Percentiles rank a stretch among this genome's conserved stretches.
These are phyloP conservation scores for Columba guinea DNA, from an alignment of 2,797 vertebrate species.

Conservation along the genomic window DNA sequence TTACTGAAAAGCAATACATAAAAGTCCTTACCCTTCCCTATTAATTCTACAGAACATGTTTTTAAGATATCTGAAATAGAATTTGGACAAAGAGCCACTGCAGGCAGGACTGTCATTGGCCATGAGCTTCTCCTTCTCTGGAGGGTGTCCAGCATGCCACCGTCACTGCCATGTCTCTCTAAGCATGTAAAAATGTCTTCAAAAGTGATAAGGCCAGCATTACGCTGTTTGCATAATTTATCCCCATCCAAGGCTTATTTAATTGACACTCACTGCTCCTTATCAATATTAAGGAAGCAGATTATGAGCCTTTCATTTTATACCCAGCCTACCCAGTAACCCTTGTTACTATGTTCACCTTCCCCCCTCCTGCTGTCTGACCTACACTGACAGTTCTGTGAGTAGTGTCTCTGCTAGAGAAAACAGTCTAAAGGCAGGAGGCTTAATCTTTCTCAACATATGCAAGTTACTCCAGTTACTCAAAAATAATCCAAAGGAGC, in stretches of 20 bases:
- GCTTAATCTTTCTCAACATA: neutral
- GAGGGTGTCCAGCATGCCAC: neutral
- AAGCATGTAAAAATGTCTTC: neutral
- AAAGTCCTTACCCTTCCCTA: neutral
- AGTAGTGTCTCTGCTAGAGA: neutral
- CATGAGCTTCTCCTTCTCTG: neutral
- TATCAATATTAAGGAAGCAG: neutral
- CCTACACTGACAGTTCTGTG: neutral
- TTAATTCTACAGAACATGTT: neutral
- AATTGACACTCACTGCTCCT: neutral
- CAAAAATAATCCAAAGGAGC: neutral
- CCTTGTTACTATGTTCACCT: neutral
- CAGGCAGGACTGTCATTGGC: neutral
- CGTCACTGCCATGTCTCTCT: neutral
- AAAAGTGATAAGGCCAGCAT: neutral
- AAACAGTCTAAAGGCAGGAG: neutral
- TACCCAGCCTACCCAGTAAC: neutral
- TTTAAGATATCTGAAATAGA: neutral
- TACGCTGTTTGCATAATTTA: neutral
- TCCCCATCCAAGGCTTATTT: neutral
- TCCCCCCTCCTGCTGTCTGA: neutral
- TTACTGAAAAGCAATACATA: neutral
- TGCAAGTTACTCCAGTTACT: neutral
- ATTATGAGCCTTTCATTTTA: neutral
- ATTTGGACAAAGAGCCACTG: neutral